Base-by-base conservation (phyloP, 1,140 invertebrate species). In the Oreohelix idahoensis region DNA sequence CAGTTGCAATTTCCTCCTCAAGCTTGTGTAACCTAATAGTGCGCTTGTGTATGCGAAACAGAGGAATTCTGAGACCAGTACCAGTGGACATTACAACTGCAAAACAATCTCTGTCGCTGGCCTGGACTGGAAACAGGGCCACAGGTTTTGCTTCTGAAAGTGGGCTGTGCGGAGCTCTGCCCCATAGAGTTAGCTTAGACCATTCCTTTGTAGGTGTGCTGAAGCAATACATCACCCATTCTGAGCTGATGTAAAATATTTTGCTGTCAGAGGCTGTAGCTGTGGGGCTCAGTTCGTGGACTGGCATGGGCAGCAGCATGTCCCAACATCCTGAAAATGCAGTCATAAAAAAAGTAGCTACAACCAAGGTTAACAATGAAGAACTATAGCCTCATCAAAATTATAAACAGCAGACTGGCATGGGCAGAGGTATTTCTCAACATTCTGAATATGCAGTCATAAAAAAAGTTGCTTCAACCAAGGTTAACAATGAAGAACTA, bases 281-380 rank as follows among this genome's bases (percentile, higher is more conserved):
- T 39, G 32, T 49, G 13, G 75, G 75, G n/a, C n/a, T 53, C 1
- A 78, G 4, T 29, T 53, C 75, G 53, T 78, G 75, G 5, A 20
- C 35, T 63, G 75, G 75, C 49, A 58, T 78, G 10, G 29, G 15
- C 36, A n/a, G 75, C 32, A 78, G 49, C 8, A 1, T 1, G 2
- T 78, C 49, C 75, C 75, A 78, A 0, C 26, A 2, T 29, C 53
- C 75, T 78, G 75, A 13, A 35, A 78, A n/a, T n/a, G n/a, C n/a
- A n/a, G n/a, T n/a, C n/a, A n/a, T 15, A 36, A 58, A 51, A 35
- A 35, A 70, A 70, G 32, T 36, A 66, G 20, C n/a, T n/a, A n/a
- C n/a, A n/a, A n/a, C n/a, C n/a, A n/a, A n/a, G n/a, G n/a, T n/a
- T n/a, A n/a, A n/a, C n/a, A n/a, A n/a, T n/a, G n/a, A n/a, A n/a